phyloP scores from a whole-genome alignment of 2,888 invertebrate genomes.

The Morpho deidamia region DNA sequence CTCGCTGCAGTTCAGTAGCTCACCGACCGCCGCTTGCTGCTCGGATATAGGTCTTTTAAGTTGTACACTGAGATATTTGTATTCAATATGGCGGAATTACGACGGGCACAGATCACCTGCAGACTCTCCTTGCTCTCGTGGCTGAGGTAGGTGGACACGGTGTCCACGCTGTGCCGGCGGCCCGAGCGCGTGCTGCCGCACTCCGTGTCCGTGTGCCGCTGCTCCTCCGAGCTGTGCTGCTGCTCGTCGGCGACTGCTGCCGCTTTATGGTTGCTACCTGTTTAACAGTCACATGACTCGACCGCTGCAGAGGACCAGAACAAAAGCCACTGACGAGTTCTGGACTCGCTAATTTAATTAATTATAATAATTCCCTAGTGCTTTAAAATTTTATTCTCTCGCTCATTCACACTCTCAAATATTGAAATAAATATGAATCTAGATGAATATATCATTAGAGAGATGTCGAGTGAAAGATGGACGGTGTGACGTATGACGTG shows the following conservation, averaged over 20 bases:
- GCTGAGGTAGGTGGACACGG: constrained; percentile 92
- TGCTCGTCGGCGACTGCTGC: constrained; percentile 11
- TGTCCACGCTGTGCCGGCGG: constrained; percentile 90
- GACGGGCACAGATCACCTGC: constrained; percentile 39
- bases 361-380: too few relatives aligned
- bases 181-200: constrained; percentile 87
- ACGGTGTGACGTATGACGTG: too few relatives aligned
- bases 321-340: too few relatives aligned
- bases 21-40: constrained; percentile 77
- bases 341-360: too few relatives aligned
- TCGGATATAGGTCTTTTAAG: background rate
- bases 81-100: too few relatives aligned
- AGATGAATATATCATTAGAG: too few relatives aligned
- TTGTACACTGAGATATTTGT: too few relatives aligned
- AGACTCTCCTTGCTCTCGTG: constrained; percentile 86
- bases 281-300: background rate
- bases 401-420: too few relatives aligned
- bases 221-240: constrained; percentile 37
- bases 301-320: too few relatives aligned
- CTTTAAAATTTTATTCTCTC: too few relatives aligned
- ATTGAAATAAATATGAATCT: too few relatives aligned
- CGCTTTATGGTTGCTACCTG: constrained; percentile 46
- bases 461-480: too few relatives aligned
- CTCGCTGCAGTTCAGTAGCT: constrained; percentile 83
- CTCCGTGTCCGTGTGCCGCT: constrained; percentile 79